Evolutionary conservation across 2,888 invertebrate genomes (phyloP).

Genomic region (Acrobasis consociella): DNA sequence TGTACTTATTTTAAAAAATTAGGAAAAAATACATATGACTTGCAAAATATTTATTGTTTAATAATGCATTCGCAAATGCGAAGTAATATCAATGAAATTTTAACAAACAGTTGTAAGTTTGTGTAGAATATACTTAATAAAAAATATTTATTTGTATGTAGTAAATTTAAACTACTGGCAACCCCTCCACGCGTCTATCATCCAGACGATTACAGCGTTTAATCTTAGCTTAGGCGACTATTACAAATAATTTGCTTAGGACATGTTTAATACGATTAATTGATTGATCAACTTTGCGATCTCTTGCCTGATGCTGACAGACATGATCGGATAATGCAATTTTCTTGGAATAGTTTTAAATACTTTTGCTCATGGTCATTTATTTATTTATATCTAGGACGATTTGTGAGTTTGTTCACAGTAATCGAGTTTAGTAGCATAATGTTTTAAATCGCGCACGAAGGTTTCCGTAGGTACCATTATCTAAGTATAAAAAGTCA

Average conservation of each 20-base stretch:
- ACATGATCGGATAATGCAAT: constrained; percentile 28
- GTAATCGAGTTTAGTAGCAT: background rate
- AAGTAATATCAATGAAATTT: no score
- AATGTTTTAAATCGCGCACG: no score
- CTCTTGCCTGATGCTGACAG: constrained; percentile 27
- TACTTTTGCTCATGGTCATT: background rate
- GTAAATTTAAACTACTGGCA: background rate
- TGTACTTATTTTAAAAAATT: no score
- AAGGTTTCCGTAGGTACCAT: no score
- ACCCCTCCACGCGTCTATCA: constrained; percentile 42
- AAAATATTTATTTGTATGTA: background rate
- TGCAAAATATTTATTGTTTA: no score
- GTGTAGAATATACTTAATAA: background rate
- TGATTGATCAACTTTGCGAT: constrained; percentile 29
- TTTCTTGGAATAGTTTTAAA: constrained; percentile 23
- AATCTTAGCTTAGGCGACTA: constrained; percentile 37
- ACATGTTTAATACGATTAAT: constrained; percentile 43
- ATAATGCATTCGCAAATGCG: no score
- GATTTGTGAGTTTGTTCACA: background rate
- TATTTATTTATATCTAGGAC: background rate
- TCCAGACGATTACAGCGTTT: constrained; percentile 49
- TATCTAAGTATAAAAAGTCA: no score
- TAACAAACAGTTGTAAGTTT: no score
- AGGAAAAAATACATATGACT: no score
- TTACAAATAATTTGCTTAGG: constrained; percentile 40